Evolutionary conservation across 2,888 invertebrate species (phyloP), one percentile per base, ranked within the genome.

Genomic region (Drosophila austrosaltans): DNA sequence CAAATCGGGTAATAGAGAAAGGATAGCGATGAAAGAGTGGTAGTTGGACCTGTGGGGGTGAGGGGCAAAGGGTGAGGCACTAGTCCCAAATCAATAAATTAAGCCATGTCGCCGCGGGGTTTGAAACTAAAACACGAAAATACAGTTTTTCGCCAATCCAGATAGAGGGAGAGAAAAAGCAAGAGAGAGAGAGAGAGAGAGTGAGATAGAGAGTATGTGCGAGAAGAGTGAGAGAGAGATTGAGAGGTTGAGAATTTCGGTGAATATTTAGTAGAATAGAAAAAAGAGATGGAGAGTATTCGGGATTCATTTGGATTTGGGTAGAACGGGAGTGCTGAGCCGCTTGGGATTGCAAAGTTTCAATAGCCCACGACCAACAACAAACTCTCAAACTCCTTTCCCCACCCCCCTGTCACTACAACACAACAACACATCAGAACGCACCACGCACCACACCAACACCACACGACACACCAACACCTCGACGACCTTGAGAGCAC

Each of bases 331-430:
- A 56, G 73, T 57, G 66, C 48, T 59, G 36, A 62, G 44, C 69
- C 78, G n/a, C 56, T 67, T 48, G 81, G 75, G 77, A 77, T 63
- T 53, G 44, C 12, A 80, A 81, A 81, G 67, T 81, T 81, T 77
- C 69, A 72, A 75, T 72, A 67, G 73, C 36, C 61, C 40, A 39
- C 28, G 16, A 78, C 62, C 66, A 53, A 8, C 53, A 36, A 36
- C 5, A 16, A 16, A 0, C 25, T 25, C 48, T 48, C 32, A 32
- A 32, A 16, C 16, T 16, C 32, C 32, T 32, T 6, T 5, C 7
- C 5, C 32, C 32, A 6, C 32, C 32, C 10, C 10, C 48, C 22
- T 48, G 36, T 36, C 36, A 36, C 36, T 36, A 36, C 36, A 36
- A 36, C 36, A 36, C 36, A 36, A 36, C 36, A 36, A 8, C 36